These are phyloP conservation scores for Drosophila atripex DNA, from an alignment of 2,888 invertebrate species.

Conservation along the genomic window DNA sequence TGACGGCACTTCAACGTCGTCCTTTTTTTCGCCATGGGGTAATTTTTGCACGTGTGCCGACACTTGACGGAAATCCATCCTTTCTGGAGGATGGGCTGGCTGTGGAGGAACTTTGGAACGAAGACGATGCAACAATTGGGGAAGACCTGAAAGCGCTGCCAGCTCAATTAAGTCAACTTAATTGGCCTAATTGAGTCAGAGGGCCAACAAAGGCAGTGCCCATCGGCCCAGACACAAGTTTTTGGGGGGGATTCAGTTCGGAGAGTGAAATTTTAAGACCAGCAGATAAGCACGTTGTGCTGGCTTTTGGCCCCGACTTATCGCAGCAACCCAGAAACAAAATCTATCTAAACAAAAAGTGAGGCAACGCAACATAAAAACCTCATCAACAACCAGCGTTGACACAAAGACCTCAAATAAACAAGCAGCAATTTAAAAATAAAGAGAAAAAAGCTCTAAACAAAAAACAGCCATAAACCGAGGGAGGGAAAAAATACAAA, in stretches of 20 bases:
- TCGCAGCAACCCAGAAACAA: conserved; percentile 56
- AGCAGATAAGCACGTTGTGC: conserved; percentile 44
- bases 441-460: conserved; percentile 31
- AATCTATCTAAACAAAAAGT: conserved; percentile 52
- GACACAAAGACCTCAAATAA: conserved; percentile 78
- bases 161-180: conserved; percentile 73
- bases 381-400: conserved; percentile 55
- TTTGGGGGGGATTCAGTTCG: conserved; percentile 7
- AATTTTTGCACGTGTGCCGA: conserved; percentile 73
- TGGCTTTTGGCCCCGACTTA: conserved; percentile 59
- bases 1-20: conserved; percentile 63
- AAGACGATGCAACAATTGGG: conserved; percentile 45
- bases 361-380: conserved; percentile 48
- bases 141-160: conserved; percentile 62
- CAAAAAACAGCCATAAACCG: conserved; percentile 18
- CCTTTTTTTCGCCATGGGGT: conserved; percentile 46
- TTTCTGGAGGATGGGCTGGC: not conserved
- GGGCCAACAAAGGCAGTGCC: conserved; percentile 50
- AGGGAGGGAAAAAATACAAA: conserved; percentile 15
- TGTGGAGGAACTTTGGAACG: not conserved
- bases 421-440: conserved; percentile 66
- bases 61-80: conserved; percentile 33
- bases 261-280: conserved; percentile 38
- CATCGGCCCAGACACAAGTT: conserved; percentile 30
- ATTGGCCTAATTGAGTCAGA: conserved; percentile 75